These are phyloP conservation scores for Oppia nitens DNA, from an alignment of 1,140 invertebrate species.

Conservation along the genomic window DNA sequence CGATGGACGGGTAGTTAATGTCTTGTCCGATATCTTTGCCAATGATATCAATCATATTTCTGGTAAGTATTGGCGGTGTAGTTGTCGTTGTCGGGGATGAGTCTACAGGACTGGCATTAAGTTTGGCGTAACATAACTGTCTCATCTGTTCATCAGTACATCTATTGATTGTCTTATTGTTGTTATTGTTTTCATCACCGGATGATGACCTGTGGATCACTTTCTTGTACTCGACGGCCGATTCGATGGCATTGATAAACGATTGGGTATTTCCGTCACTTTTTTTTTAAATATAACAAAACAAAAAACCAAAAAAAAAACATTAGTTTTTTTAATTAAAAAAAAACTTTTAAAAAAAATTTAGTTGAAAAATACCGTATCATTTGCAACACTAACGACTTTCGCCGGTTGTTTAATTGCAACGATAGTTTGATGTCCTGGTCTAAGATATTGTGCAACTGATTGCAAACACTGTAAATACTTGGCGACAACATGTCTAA, in stretches of 20 bases:
- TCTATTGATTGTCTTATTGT: not conserved
- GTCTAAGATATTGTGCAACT: not conserved
- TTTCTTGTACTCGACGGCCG: not conserved
- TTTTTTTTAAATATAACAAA: too few relatives aligned
- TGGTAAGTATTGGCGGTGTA: not conserved
- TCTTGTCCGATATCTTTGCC: not conserved
- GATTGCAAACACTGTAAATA: not conserved
- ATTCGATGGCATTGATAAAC: not conserved
- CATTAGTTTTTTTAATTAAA: not conserved
- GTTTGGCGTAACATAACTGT: not conserved
- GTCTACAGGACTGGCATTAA: not conserved
- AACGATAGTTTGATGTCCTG: not conserved
- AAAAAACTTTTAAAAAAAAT: not conserved
- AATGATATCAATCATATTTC: not conserved
- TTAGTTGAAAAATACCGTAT: not conserved
- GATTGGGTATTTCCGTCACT: not conserved
- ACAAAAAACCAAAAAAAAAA: too few relatives aligned
- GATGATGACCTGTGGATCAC: too few relatives aligned
- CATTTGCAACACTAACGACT: not conserved
- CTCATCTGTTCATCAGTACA: not conserved
- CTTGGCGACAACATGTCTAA: not conserved
- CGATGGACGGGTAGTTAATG: not conserved
- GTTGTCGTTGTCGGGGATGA: too few relatives aligned
- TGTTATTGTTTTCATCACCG: too few relatives aligned
- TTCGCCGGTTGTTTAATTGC: not conserved